Evolutionary conservation across 2,797 vertebrate species (phyloP).

Genomic region (Hypotaenidia philippensis): DNA sequence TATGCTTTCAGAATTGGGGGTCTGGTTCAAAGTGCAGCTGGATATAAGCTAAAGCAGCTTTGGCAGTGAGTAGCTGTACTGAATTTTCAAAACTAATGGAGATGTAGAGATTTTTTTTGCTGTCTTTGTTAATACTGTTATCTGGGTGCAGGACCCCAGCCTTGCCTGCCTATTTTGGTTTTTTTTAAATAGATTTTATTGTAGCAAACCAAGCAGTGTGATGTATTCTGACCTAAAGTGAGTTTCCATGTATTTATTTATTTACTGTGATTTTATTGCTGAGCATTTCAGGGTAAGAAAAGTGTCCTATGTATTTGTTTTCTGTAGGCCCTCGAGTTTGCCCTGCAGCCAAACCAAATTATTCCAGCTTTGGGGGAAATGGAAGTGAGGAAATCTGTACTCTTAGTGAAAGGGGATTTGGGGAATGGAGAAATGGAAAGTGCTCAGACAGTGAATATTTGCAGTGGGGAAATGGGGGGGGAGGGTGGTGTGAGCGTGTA

Average conservation of each 20-base stretch:
- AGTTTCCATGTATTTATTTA: slow-evolving; percentile 32
- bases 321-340: slow-evolving; percentile 8
- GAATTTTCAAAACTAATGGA: neutral
- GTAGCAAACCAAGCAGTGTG: neutral
- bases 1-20: neutral
- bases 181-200: neutral
- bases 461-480: rapidly evolving
- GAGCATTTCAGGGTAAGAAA: slow-evolving; percentile 39
- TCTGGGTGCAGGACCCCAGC: neutral
- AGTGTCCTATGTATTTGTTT: slow-evolving; percentile 27
- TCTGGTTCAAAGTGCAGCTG: neutral
- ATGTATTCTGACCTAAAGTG: neutral
- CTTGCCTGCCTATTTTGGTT: neutral
- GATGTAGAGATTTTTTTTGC: neutral
- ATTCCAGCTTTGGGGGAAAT: neutral
- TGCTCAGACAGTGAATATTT: neutral
- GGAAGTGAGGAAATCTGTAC: slow-evolving; percentile 19
- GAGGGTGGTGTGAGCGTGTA: too few species aligned
- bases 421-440: neutral
- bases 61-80: neutral
- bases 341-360: slow-evolving; percentile 16
- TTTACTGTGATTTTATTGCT: slow-evolving; percentile 23
- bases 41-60: neutral
- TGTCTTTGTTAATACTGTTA: neutral
- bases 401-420: neutral